These are phyloP conservation scores for Centropyge bicolor DNA, from an alignment of 2,797 vertebrate species.

Conservation along the genomic window DNA sequence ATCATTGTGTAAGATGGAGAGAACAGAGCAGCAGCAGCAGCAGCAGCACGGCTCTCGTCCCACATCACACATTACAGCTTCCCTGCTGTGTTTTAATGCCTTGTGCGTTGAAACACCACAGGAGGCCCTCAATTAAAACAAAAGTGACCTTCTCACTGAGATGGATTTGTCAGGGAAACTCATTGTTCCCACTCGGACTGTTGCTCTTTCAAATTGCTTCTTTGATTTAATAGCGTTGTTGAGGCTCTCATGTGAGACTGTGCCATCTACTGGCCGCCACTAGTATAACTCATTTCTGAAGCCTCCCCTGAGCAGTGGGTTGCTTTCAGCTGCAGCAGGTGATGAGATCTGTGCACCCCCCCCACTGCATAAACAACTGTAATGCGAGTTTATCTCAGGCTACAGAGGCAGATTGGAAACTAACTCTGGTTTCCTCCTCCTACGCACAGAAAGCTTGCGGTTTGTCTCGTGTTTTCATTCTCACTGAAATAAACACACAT, in stretches of 20 bases:
- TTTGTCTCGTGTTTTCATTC: slow-evolving; percentile 68
- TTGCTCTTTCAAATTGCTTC: slow-evolving; percentile 39
- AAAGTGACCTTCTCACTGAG: slow-evolving; percentile 65
- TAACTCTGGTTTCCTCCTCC: slow-evolving; percentile 69
- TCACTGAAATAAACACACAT: slow-evolving; percentile 54
- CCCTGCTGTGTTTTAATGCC: slow-evolving; percentile 36
- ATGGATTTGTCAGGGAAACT: slow-evolving; percentile 48
- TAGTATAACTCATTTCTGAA: slow-evolving; percentile 18
- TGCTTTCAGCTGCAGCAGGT: slow-evolving; percentile 54
- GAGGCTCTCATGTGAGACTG: slow-evolving; percentile 37
- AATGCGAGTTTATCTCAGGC: slow-evolving; percentile 61
- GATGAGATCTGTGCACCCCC: background rate
- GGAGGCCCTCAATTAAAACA: slow-evolving; percentile 55
- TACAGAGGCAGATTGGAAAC: slow-evolving; percentile 67
- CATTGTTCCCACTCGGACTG: slow-evolving; percentile 33
- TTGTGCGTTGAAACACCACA: slow-evolving; percentile 31
- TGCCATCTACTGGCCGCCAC: slow-evolving; percentile 74
- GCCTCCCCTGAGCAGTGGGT: slow-evolving; percentile 36
- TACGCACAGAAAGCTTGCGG: slow-evolving; percentile 63
- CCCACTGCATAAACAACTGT: slow-evolving; percentile 60
- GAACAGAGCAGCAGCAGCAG: background rate
- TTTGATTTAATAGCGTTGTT: slow-evolving; percentile 26
- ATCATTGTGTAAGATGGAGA: slow-evolving; percentile 3
- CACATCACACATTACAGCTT: slow-evolving; percentile 27
- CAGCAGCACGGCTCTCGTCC: slow-evolving; percentile 8